Evolutionary conservation across 2,888 invertebrate species (phyloP).

Genomic region (Mimachlamys varia): DNA sequence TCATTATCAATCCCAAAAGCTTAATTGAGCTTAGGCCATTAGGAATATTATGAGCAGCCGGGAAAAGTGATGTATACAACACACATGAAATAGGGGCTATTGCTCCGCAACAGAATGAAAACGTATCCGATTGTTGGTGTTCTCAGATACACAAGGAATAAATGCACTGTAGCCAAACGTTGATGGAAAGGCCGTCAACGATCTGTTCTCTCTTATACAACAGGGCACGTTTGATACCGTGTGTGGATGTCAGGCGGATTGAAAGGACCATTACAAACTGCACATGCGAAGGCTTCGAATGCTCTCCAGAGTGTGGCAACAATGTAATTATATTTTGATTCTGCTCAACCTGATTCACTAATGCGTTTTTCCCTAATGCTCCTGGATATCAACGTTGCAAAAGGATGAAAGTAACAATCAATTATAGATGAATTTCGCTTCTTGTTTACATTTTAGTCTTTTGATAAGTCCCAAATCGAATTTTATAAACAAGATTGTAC

Average conservation of each 20-base stretch:
- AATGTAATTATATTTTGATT: background rate
- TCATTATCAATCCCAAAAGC: too few species aligned
- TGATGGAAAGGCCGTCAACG: background rate
- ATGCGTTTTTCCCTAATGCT: background rate
- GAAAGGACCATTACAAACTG: background rate
- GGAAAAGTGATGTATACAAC: background rate
- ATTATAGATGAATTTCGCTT: background rate
- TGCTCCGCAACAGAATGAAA: background rate
- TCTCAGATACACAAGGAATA: background rate
- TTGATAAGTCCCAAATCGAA: background rate
- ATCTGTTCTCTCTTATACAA: background rate
- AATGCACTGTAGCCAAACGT: background rate
- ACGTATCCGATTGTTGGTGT: background rate
- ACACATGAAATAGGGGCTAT: background rate
- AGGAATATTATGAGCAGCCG: background rate
- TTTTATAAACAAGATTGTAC: background rate
- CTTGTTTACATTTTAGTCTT: background rate
- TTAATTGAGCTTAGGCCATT: background rate
- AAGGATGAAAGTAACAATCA: background rate
- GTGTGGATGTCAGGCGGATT: background rate
- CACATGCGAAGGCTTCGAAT: background rate
- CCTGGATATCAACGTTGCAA: background rate
- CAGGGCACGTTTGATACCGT: conserved; percentile 1
- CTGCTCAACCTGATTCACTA: background rate
- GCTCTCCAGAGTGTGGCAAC: background rate